These are phyloP conservation scores for Diadumene lineata DNA, from an alignment of 92 coral and sea anemone genomes.

Conservation along the genomic window DNA sequence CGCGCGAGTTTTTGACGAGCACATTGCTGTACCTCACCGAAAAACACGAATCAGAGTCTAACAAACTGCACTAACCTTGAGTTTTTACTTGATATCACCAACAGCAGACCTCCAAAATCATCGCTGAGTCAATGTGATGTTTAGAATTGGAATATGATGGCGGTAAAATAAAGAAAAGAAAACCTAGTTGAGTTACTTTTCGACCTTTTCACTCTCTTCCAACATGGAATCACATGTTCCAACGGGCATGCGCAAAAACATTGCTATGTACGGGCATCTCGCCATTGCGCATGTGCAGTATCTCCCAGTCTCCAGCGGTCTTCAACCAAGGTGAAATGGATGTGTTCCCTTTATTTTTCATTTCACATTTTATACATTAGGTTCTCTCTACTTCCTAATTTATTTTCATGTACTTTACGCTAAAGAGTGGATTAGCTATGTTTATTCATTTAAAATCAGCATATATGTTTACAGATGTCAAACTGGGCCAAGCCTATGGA, in stretches of 20 bases:
- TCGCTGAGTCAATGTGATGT: constrained; percentile 4
- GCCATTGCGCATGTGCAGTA: constrained; percentile 7
- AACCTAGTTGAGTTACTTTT: constrained; percentile 6
- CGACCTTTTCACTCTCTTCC: constrained; percentile 28
- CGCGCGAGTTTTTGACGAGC: constrained; percentile 23
- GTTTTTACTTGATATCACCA: constrained; percentile 29
- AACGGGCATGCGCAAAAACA: constrained; percentile 27
- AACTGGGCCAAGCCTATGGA: no score
- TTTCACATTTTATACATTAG: background rate
- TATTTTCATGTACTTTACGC: no score
- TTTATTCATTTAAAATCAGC: no score
- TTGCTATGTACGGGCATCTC: constrained; percentile 6
- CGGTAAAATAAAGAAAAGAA: constrained; percentile 13
- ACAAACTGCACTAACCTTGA: constrained; percentile 21
- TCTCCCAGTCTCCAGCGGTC: constrained; percentile 10
- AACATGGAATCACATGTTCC: constrained; percentile 36
- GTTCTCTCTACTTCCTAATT: no score
- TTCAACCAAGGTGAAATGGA: background rate
- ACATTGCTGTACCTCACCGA: background rate
- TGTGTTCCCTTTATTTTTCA: background rate
- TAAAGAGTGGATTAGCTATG: no score
- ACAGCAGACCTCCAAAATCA: constrained; percentile 14
- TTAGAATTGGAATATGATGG: constrained; percentile 11
- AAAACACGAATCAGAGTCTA: constrained; percentile 3
- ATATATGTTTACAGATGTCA: no score